Conservation (phyloP, 2,888 invertebrate genomes). For the Drosophila neotestacea region DNA sequence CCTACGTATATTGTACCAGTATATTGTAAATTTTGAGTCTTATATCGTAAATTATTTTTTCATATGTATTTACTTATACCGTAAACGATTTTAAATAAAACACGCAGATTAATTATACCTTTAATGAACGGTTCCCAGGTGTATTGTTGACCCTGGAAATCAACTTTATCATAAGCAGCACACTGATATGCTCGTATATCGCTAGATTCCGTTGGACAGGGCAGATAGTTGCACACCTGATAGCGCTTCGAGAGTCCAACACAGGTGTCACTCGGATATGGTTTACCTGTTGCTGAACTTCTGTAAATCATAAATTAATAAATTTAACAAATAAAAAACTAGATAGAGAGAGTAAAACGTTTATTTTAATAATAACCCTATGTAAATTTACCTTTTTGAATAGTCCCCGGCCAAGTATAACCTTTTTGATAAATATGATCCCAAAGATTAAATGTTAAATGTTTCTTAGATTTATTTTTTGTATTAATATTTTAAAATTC, state of each 20-base stretch:
- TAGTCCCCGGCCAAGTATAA: no score
- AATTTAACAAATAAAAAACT: background rate
- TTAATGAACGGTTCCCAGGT: slow-evolving; percentile 93
- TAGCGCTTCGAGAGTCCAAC: slow-evolving; percentile 92
- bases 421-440: no score
- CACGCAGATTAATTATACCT: slow-evolving; percentile 85
- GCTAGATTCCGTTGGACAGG: slow-evolving; percentile 86
- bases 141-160: slow-evolving; percentile 91
- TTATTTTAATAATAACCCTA: no score
- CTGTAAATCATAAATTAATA: slow-evolving; percentile 52
- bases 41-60: background rate
- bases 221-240: slow-evolving; percentile 93
- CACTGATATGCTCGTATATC: slow-evolving; percentile 92
- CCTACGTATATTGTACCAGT: background rate
- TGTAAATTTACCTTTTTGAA: no score
- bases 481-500: no score
- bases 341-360: background rate
- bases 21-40: background rate
- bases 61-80: no score
- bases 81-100: background rate
- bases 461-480: no score
- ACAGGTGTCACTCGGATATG: slow-evolving; percentile 87
- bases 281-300: slow-evolving; percentile 75
- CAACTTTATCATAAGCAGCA: slow-evolving; percentile 90
- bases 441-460: no score